These are phyloP conservation scores for Seriola rivoliana DNA, from an alignment of 2,113 vertebrate genomes.

Conservation along the genomic window DNA sequence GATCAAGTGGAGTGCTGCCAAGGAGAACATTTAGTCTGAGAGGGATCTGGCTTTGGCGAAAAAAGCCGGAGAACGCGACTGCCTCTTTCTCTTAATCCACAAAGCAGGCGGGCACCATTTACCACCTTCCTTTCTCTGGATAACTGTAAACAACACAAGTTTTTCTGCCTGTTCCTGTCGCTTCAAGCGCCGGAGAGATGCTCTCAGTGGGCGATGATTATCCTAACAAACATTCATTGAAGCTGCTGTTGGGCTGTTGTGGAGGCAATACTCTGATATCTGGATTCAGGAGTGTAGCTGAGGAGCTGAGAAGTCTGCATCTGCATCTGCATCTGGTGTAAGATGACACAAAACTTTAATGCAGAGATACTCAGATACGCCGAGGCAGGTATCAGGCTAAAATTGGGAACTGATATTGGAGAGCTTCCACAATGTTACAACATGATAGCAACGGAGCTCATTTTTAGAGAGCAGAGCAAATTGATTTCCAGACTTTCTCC, in stretches of 20 bases:
- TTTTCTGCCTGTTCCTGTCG: constrained; percentile 32
- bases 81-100: not conserved
- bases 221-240: constrained; percentile 10
- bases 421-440: constrained; percentile 1
- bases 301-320: not conserved
- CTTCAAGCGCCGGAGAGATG: constrained; percentile 18
- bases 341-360: not conserved
- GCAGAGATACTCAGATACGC: not conserved
- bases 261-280: not conserved
- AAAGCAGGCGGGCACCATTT: not conserved
- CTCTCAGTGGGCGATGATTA: constrained; percentile 24
- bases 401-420: constrained; percentile 3
- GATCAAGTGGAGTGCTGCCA: constrained; percentile 71
- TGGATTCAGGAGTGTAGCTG: not conserved
- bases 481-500: constrained; percentile 25
- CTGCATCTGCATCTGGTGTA: not conserved
- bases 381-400: not conserved
- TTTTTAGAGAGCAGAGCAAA: constrained; percentile 11
- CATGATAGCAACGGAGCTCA: not conserved
- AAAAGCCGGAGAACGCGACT: constrained; percentile 40
- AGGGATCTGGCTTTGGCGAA: constrained; percentile 16
- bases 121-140: constrained; percentile 1
- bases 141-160: constrained; percentile 39
- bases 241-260: not conserved
- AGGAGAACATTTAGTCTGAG: constrained; percentile 58